Evolutionary conservation across 37 sponge, comb jelly and placozoan species (phyloP), one percentile per base, ranked within the genome.

Genomic region (Geodia barretti): DNA sequence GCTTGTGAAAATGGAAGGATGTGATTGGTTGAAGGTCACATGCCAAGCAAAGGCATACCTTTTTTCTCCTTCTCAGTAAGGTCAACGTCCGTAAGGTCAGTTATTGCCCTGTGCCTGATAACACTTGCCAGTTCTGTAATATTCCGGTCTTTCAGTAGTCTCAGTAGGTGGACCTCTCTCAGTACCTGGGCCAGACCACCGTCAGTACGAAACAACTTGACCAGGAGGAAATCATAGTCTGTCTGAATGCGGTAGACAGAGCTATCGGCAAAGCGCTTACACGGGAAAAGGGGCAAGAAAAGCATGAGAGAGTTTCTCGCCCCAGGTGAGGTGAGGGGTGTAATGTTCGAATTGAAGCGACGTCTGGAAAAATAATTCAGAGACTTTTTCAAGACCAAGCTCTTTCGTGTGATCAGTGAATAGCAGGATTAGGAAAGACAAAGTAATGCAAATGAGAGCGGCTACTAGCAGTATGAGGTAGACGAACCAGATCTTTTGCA

Each of bases 341-440:
- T 84, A 77, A 26, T 35, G 73, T 25, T 26, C 11, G 29, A 74
- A 63, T n/a, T 40, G 47, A 9, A 86, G 40, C 11, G 68, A 74
- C 47, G 87, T 66, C 19, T 72, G 43, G 41, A 86, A 74, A 25
- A 62, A 60, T 64, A 86, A 86, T 37, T 2, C 3, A 17, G 87
- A 80, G 24, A 79, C 80, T 9, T 70, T 0, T 1, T 74, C 35
- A 23, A 43, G 62, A 20, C 74, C 79, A 7, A 86, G 66, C 33
- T 79, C 66, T 5, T 35, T 5, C 43, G 80, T 20, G n/a, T 86
- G 87, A 21, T 61, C 38, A 14, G 35, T 11, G 33, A 38, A 29
- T 2, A 61, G 42, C 80, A 73, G 79, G 35, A 70, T 0, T 29
- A 79, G n/a, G n/a, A n/a, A 68, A 2, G 71, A 74, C 75, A 54